Conservation (phyloP, 2,113 vertebrate genomes). For the Vulpes vulpes region DNA sequence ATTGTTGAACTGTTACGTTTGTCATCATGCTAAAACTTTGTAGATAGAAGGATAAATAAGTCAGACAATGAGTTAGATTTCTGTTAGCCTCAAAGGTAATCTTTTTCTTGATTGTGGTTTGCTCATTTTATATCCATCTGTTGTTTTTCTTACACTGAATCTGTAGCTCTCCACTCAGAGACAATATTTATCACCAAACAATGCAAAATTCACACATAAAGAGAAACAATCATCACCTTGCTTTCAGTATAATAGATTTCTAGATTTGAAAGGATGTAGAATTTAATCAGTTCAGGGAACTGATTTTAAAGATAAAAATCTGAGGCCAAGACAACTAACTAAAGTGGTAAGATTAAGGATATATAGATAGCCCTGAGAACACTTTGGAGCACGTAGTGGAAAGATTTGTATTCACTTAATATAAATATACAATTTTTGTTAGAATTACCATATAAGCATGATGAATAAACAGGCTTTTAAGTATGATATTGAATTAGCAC, state of each 20-base stretch:
- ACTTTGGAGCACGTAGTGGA: not conserved
- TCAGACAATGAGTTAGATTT: not conserved
- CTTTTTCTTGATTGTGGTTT: not conserved
- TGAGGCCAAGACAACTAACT: not conserved
- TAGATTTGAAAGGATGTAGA: not conserved
- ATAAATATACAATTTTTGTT: not conserved
- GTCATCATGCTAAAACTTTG: not conserved
- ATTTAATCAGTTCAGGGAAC: not conserved
- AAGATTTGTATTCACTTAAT: not conserved
- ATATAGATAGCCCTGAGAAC: not conserved
- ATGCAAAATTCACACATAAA: not conserved
- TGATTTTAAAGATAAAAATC: slow-evolving; percentile 6
- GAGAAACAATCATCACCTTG: not conserved
- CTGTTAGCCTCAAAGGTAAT: not conserved
- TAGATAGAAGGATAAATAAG: not conserved
- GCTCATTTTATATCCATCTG: slow-evolving; percentile 2
- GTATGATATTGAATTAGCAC: not conserved
- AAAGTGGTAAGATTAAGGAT: not conserved
- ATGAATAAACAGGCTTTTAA: not conserved
- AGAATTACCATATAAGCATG: not conserved
- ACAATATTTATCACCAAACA: not conserved
- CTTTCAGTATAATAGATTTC: not conserved
- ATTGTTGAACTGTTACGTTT: not conserved
- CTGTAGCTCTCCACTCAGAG: not conserved
- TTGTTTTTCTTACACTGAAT: slow-evolving; percentile 4